A percentile compares a stretch with the other conserved stretches of the same genome.
Evolutionary conservation across 2,113 vertebrate species (phyloP).

Genomic region (Indicator indicator): DNA sequence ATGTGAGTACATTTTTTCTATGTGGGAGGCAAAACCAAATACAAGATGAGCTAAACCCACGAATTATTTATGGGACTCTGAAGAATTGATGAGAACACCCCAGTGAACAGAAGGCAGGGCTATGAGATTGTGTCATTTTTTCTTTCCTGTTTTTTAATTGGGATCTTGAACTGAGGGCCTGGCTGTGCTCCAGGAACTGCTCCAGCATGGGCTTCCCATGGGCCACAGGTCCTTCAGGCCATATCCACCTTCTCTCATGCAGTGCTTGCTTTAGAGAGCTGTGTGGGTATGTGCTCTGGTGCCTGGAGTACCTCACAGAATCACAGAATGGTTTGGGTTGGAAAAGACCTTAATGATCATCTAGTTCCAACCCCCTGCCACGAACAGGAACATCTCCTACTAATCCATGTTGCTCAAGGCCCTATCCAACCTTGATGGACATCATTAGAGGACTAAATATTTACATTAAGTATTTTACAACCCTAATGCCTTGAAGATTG

Average conservation of each 20-base stretch:
- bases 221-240: not conserved
- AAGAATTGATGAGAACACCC: not conserved
- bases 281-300: not conserved
- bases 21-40: not conserved
- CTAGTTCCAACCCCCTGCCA: no score
- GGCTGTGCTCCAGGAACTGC: not conserved
- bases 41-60: not conserved
- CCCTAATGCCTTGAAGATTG: not conserved
- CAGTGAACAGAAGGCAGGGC: rapidly evolving
- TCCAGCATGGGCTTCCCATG: not conserved
- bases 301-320: not conserved
- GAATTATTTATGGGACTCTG: not conserved
- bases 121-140: not conserved
- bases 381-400: no score
- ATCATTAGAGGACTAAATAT: not conserved
- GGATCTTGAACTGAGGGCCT: not conserved
- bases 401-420: no score
- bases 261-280: not conserved
- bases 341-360: no score
- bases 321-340: no score
- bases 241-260: not conserved
- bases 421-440: not conserved
- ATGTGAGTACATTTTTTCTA: not conserved
- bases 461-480: not conserved
- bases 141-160: not conserved